phyloP scores from a whole-genome alignment of 1,140 invertebrate genomes.

The Catajapyx aquilonaris region DNA sequence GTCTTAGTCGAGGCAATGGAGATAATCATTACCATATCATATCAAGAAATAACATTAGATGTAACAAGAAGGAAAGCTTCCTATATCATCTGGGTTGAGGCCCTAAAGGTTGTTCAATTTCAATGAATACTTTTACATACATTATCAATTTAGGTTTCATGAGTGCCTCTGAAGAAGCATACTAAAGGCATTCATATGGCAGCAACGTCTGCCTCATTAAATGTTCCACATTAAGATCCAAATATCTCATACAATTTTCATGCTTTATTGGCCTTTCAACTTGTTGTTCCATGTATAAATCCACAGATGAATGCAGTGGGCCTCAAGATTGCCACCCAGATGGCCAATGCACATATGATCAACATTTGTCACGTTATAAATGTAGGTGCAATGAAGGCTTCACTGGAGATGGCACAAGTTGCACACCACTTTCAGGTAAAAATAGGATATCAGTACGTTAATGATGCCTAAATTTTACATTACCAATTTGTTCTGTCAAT shows the following conservation, averaged over 20 bases:
- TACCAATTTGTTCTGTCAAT: too few relatives aligned
- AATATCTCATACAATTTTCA: neutral
- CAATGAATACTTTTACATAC: neutral
- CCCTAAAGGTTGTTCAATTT: conserved; percentile 16
- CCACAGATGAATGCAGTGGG: conserved; percentile 15
- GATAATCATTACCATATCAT: conserved; percentile 40
- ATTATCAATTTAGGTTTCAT: neutral
- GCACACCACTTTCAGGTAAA: conserved; percentile 11
- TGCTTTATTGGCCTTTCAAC: too few relatives aligned
- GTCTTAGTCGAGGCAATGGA: conserved; percentile 52
- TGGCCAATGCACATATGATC: conserved; percentile 33
- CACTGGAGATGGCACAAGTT: conserved; percentile 47
- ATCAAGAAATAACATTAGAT: conserved; percentile 39
- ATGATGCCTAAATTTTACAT: too few relatives aligned
- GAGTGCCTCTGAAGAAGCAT: too few relatives aligned
- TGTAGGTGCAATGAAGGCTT: conserved; percentile 61
- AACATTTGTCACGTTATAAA: conserved; percentile 29
- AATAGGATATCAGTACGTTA: too few relatives aligned
- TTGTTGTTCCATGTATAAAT: too few relatives aligned
- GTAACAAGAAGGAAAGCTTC: conserved; percentile 38
- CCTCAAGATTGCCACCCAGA: conserved; percentile 32
- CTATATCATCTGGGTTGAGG: conserved; percentile 23
- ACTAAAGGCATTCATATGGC: neutral
- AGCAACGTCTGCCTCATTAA: neutral
- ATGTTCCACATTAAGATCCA: neutral